A percentile compares a stretch with the other conserved stretches of the same genome.
phyloP scores from a whole-genome alignment of 2,888 invertebrate species.

The Piscicola geometra region DNA sequence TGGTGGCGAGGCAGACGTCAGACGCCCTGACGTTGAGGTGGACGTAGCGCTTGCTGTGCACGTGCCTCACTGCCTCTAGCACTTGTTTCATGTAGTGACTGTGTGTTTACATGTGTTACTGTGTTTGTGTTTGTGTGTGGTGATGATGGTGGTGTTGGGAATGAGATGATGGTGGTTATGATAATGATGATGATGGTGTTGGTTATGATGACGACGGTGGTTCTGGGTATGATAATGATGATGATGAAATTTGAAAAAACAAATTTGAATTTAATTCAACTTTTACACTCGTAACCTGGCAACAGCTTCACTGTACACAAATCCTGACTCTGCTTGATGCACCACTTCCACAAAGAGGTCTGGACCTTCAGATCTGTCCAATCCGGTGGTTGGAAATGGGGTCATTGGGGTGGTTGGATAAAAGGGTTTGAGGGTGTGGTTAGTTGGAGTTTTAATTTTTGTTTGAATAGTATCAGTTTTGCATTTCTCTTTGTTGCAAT shows the following conservation, averaged over 20 bases:
- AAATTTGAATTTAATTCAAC: no score
- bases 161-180: no score
- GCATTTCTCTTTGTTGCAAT: no score
- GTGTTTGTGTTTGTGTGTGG: background rate
- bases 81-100: constrained; percentile 83
- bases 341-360: constrained; percentile 98
- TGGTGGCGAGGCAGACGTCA: constrained; percentile 86
- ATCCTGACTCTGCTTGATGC: constrained; percentile 86
- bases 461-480: no score
- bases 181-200: no score
- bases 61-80: constrained; percentile 88
- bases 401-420: background rate
- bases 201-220: no score
- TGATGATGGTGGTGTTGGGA: no score
- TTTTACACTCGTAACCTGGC: constrained; percentile 58
- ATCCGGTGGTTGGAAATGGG: no score
- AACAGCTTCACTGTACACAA: constrained; percentile 98
- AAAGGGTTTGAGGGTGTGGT: background rate
- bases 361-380: constrained; percentile 69
- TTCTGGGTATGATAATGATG: no score
- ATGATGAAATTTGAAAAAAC: no score
- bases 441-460: background rate
- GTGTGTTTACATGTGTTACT: no score
- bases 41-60: constrained; percentile 86
- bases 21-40: constrained; percentile 96